A percentile compares a stretch with the other conserved stretches of the same genome.
These are phyloP conservation scores for Eptatretus atami DNA, from an alignment of 2,797 vertebrate genomes.

Conservation along the genomic window DNA sequence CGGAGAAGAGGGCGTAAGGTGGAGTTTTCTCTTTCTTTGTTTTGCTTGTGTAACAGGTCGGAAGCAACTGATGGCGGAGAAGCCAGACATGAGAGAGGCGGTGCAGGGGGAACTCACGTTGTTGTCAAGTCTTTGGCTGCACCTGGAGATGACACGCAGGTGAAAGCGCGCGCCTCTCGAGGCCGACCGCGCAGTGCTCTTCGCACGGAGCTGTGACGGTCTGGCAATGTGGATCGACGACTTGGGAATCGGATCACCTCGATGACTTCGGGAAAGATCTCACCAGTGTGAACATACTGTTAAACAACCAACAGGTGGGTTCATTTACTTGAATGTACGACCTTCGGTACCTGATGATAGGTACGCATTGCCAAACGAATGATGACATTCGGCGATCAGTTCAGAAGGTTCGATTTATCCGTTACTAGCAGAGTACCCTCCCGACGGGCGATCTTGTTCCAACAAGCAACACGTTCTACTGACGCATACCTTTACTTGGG, in stretches of 20 bases:
- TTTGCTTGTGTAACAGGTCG: constrained; percentile 26
- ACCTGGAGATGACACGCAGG: constrained; percentile 75
- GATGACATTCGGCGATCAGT: no score
- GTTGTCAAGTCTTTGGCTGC: constrained; percentile 53
- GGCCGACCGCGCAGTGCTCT: constrained; percentile 85
- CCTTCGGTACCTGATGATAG: no score
- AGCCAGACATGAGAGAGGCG: constrained; percentile 48
- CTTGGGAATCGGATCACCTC: constrained; percentile 49
- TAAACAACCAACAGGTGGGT: constrained; percentile 83
- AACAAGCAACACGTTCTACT: no score
- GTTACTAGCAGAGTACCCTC: no score
- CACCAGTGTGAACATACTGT: constrained; percentile 78
- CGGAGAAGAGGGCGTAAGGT: no score
- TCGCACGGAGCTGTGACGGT: constrained; percentile 85
- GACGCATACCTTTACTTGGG: no score
- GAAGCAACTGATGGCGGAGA: constrained; percentile 52
- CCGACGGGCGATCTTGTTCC: no score
- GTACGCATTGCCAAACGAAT: no score
- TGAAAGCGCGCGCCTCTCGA: constrained; percentile 77
- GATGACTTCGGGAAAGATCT: constrained; percentile 91
- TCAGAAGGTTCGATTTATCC: no score
- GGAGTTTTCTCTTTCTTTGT: no score
- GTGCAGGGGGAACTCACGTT: constrained; percentile 56
- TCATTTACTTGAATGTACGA: no score
- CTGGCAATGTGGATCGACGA: constrained; percentile 65